phyloP scores from a whole-genome alignment of 2,797 vertebrate genomes.

The Anniella stebbinsi region DNA sequence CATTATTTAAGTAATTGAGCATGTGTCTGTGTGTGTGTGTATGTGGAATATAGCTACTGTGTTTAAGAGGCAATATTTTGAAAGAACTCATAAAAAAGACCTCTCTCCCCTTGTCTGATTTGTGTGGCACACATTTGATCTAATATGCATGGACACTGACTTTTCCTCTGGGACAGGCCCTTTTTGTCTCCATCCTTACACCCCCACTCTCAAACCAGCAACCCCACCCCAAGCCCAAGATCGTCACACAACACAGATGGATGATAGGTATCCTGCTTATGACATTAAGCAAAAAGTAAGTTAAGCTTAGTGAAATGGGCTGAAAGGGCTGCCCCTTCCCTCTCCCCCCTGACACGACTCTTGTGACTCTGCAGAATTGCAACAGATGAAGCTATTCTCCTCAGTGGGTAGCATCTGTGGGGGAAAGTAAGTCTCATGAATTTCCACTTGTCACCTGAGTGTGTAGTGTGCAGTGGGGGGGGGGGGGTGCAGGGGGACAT shows the following conservation, averaged over 20 bases:
- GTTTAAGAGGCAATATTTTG: neutral
- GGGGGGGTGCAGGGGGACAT: too few relatives aligned
- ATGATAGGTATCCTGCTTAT: neutral
- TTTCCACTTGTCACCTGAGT: neutral
- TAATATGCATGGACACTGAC: neutral
- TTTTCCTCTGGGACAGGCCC: neutral
- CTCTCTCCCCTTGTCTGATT: too few relatives aligned
- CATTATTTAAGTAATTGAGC: neutral
- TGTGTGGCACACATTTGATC: too few relatives aligned
- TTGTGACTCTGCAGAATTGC: neutral
- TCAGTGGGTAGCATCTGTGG: neutral
- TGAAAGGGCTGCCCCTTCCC: too few relatives aligned
- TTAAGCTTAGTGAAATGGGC: too few relatives aligned
- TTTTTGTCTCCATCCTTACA: neutral
- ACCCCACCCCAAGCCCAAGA: neutral
- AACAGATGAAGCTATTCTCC: neutral
- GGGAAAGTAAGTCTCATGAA: neutral
- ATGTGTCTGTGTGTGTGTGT: too few relatives aligned
- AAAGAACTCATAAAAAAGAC: too few relatives aligned
- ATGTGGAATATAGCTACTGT: too few relatives aligned
- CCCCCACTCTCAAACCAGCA: neutral
- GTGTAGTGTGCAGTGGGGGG: neutral
- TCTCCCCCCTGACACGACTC: neutral
- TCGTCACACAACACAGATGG: neutral
- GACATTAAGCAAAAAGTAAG: neutral